Base-by-base conservation (phyloP, 2,113 vertebrate genomes). In the Myodes glareolus region DNA sequence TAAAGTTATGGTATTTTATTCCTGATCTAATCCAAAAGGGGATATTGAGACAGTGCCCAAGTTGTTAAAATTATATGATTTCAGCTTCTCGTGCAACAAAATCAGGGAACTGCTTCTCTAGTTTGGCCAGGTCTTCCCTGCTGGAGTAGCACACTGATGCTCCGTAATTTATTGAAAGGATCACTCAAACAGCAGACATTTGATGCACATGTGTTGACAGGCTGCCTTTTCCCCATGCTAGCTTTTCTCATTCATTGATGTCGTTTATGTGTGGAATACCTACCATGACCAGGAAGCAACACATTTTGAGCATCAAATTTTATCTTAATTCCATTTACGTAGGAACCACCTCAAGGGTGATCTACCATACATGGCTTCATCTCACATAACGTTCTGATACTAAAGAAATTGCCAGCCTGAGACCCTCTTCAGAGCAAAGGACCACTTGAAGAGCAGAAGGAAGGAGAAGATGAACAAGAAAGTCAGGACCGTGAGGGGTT, bases 1-100 rank as follows among this genome's bases (percentile, higher is more conserved):
- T 68, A 98, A 96, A 39, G 97, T 99, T 39, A 98, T 99, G 97
- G 95, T 98, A 47, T 97, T 99, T 65, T 99, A 98, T 97, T 98
- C 99, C 42, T 98, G 98, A 97, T 98, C 98, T 96, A 99, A 99
- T 96, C 89, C 98, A 50, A 99, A 99, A 94, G n/a, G n/a, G n/a
- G 99, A 98, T 98, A 99, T 99, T 50, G 99, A 99, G 98, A 99
- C 99, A 92, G 0, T 99, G 97, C 98, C 99, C 29, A 99, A 98
- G 73, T 98, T 99, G 90, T 85, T 97, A 78, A 99, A 98, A 76
- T 90, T 99, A 78, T 99, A 80, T 31, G 99, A 99, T 68, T 98
- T 99, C 89, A 99, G 99, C 88, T 98, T 99, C 91, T 98, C 99
- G 4, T 98, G 97, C 98, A 99, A 99, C 97, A 98, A 94, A 95